Conservation (phyloP, 2,797 vertebrate genomes). For the Echiichthys vipera region DNA sequence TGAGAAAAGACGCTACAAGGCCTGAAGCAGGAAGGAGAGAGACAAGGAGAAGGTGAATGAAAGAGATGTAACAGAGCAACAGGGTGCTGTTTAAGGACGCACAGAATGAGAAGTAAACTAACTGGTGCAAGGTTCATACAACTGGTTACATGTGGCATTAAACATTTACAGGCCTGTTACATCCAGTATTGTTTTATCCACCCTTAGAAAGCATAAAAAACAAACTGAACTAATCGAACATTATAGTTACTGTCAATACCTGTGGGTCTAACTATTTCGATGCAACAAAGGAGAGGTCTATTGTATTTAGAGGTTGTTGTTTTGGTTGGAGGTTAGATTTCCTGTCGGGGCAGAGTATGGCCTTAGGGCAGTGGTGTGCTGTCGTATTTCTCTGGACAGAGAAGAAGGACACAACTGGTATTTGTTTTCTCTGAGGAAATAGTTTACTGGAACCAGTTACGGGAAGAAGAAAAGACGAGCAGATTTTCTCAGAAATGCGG, state of each 20-base stretch:
- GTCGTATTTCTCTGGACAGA: slow-evolving; percentile 73
- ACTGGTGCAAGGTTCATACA: slow-evolving; percentile 62
- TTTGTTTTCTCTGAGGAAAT: slow-evolving; percentile 73
- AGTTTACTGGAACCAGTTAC: slow-evolving; percentile 61
- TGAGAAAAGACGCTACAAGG: slow-evolving; percentile 31
- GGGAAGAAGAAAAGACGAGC: slow-evolving; percentile 38
- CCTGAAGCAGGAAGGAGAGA: slow-evolving; percentile 36
- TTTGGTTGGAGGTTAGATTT: slow-evolving; percentile 80
- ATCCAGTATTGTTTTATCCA: slow-evolving; percentile 12
- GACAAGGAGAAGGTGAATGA: slow-evolving; percentile 32
- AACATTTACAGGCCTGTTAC: slow-evolving; percentile 71
- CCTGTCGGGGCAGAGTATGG: slow-evolving; percentile 68
- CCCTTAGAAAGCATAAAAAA: not conserved
- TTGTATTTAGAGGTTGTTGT: slow-evolving; percentile 68
- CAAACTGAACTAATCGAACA: slow-evolving; percentile 8
- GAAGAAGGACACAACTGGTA: slow-evolving; percentile 77
- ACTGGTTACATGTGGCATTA: slow-evolving; percentile 53
- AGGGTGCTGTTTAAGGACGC: slow-evolving; percentile 39
- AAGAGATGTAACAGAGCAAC: slow-evolving; percentile 45
- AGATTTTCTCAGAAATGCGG: slow-evolving; percentile 37
- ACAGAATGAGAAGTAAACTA: slow-evolving; percentile 37
- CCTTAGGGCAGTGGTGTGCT: slow-evolving; percentile 71
- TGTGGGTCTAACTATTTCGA: slow-evolving; percentile 13
- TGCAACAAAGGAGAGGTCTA: slow-evolving; percentile 41
- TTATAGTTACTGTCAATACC: slow-evolving; percentile 17